These are phyloP conservation scores for Mesocentrotus franciscanus DNA, from an alignment of 53 echinoderm and acorn worm genomes.

Conservation along the genomic window DNA sequence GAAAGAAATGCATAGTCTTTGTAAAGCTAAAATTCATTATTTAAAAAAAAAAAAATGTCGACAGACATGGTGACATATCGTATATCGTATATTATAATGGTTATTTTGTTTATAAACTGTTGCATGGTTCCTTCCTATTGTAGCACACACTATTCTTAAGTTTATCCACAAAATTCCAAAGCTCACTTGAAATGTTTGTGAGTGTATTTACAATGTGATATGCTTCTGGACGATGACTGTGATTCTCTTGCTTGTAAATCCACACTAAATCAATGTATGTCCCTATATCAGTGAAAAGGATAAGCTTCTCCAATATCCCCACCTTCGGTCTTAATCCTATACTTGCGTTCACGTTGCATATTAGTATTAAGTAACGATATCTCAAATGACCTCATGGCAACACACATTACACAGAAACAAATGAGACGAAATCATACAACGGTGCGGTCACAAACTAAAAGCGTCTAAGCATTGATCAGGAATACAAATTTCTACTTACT, in stretches of 20 bases:
- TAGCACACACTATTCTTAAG: too few species aligned
- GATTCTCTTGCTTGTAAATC: not conserved
- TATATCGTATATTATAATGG: too few species aligned
- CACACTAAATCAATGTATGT: not conserved
- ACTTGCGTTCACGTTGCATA: not conserved
- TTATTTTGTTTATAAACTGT: too few species aligned
- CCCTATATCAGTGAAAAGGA: not conserved
- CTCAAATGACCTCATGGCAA: not conserved
- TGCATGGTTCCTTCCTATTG: too few species aligned
- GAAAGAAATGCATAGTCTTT: not conserved
- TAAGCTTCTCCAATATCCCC: not conserved
- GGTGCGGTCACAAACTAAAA: not conserved
- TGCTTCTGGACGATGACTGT: not conserved
- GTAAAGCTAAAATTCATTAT: not conserved
- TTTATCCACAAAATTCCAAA: too few species aligned
- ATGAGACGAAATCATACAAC: not conserved
- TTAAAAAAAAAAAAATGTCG: too few species aligned
- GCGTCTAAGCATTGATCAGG: not conserved
- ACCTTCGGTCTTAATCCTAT: not conserved
- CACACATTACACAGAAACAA: not conserved
- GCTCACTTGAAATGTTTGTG: too few species aligned
- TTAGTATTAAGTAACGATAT: not conserved
- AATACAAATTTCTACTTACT: not conserved
- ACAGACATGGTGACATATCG: too few species aligned
- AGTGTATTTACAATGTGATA: not conserved